Base-by-base conservation (phyloP, 2,113 vertebrate genomes). In the Micromys minutus region DNA sequence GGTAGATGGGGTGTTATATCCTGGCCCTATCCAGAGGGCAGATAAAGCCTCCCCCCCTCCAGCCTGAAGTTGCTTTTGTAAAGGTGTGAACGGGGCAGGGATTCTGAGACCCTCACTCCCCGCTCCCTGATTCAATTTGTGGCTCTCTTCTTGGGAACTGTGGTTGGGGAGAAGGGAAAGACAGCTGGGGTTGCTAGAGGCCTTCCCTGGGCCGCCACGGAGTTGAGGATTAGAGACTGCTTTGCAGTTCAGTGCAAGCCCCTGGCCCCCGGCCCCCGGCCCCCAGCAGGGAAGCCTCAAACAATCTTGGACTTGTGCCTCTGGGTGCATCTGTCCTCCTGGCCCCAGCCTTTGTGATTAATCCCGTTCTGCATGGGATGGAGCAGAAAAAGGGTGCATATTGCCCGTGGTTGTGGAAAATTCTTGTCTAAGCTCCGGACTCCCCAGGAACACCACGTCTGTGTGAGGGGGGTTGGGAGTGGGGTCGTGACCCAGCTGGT, bases 181-280 rank as follows among this genome's bases (percentile, higher is more conserved):
- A 96, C 97, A 92, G 97, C 96, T 94, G 93, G 94, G 77, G 74
- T 74, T 67, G 13, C 81, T 76, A 71, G 79, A 80, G 91, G 39
- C 91, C 89, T 94, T 77, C 79, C 79, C 26, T 59, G 69, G 72
- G 91, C 91, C 85, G 94, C 95, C 71, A 0, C 47, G 1, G 65
- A 13, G 57, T 22, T n/a, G n/a, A 71, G 89, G 87, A 87, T 94
- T 87, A 96, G 63, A 72, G 24, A 12, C 61, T 36, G 45, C 67
- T 90, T 67, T 34, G 39, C 81, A 83, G 63, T 79, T 31, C 39
- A 12, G 63, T 79, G 36, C 39, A 12, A 39, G 80, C 65, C n/a
- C 22, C 76, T 5, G 42, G 42, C 39, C 57, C 0, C 86, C n/a
- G 26, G 59, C 74, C 31, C 69, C 36, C 45, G 12, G 50, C 42